Evolutionary conservation across 2,797 vertebrate genomes (phyloP), one percentile per base, ranked within the genome.

Genomic region (Odontamblyopus lacepedii): DNA sequence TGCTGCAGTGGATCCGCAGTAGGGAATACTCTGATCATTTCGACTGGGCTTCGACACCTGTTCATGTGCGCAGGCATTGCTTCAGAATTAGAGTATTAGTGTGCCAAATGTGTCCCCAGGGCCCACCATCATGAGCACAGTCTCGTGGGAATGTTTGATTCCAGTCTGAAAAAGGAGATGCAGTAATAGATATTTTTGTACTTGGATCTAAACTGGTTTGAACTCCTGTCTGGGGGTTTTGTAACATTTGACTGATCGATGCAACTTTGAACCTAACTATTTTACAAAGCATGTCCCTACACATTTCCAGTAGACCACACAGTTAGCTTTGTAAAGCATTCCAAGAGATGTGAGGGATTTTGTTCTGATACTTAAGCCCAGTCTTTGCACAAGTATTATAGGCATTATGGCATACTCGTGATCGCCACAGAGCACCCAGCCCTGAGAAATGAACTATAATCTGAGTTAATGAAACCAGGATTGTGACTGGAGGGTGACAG

Each of bases 11-110:
- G 67, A 83, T 78, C 81, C 68, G 18, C 77, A 83, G 73, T 78
- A 77, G 55, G 75, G 78, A 76, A 81, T 78, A 78, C 69, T 81
- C 80, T 65, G 78, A 80, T 84, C 63, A 13, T 76, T 83, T 69
- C 86, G 79, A 72, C 75, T 74, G 64, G 41, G 81, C 71, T 75
- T 79, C 80, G 74, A 82, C 92, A 93, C 90, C 92, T 93, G 92
- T 85, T 91, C 75, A 73, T 84, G 67, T 82, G 83, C 77, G 78
- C 79, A 77, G 81, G 75, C 78, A 78, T 84, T 83, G 86, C 85
- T 78, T 88, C 85, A 76, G 71, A 76, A 87, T 86, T 76, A 83
- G 74, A 82, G 81, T 86, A 85, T 91, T 85, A 84, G 71, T 74
- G 53, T 38, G 73, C 75, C 82, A 77, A 84, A 88, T 81, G 83